A percentile compares a stretch with the other conserved stretches of the same genome.
These are phyloP conservation scores for Bimastos eiseni DNA, from an alignment of 2,888 invertebrate genomes.

Conservation along the genomic window DNA sequence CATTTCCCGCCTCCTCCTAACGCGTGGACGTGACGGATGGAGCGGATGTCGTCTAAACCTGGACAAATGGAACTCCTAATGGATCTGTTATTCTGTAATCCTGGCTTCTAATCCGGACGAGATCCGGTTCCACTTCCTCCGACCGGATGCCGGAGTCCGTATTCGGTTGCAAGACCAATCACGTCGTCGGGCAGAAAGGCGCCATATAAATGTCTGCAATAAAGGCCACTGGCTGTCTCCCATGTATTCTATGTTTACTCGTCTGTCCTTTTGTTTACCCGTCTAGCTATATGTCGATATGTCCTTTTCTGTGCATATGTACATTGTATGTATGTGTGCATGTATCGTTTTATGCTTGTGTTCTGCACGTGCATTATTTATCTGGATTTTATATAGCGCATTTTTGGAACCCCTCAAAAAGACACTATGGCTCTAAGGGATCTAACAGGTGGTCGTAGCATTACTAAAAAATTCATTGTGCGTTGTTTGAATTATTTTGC, in stretches of 20 bases:
- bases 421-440: too few species aligned
- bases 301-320: too few species aligned
- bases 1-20: background rate
- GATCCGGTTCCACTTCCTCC: background rate
- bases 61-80: background rate
- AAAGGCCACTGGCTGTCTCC: background rate
- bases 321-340: too few species aligned
- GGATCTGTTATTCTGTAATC: background rate
- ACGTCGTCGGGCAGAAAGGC: background rate
- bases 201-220: background rate
- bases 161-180: background rate
- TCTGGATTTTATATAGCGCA: too few species aligned
- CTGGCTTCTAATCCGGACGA: background rate
- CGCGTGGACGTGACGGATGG: background rate
- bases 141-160: background rate
- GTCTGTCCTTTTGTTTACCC: background rate
- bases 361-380: too few species aligned
- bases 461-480: too few species aligned
- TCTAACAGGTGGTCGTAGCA: too few species aligned
- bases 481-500: too few species aligned
- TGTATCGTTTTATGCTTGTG: too few species aligned
- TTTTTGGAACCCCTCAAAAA: too few species aligned
- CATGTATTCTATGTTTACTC: too few species aligned
- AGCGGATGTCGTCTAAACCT: background rate
- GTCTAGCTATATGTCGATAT: background rate